Evolutionary conservation across 2,888 invertebrate species (phyloP).

Genomic region (Mythimna albipuncta): DNA sequence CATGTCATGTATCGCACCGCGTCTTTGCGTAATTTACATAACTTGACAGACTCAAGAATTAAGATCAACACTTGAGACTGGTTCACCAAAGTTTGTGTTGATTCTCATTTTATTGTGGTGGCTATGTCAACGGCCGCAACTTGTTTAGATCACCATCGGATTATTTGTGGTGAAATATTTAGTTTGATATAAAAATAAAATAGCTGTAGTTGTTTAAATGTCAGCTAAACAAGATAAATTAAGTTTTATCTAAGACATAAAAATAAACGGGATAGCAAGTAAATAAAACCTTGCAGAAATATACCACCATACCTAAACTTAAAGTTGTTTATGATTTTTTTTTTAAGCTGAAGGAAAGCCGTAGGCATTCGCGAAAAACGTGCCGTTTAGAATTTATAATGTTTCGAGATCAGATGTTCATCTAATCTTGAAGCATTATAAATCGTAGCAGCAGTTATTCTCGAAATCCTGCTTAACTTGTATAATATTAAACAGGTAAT

Average conservation of each 20-base stretch:
- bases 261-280: not conserved
- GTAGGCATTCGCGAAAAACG: not conserved
- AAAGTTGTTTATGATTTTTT: no score
- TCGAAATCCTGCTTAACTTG: constrained; percentile 51
- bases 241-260: not conserved
- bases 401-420: not conserved
- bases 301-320: not conserved
- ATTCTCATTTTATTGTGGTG: constrained; percentile 70
- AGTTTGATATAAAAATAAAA: constrained; percentile 14
- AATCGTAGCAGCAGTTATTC: constrained; percentile 34
- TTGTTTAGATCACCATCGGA: constrained; percentile 34
- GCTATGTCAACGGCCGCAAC: constrained; percentile 74
- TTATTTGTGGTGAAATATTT: constrained; percentile 34
- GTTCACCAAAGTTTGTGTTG: constrained; percentile 81
- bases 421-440: no score
- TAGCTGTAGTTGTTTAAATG: constrained; percentile 14
- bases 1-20: constrained; percentile 83
- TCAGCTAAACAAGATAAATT: not conserved
- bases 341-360: constrained; percentile 3
- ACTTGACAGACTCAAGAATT: constrained; percentile 85
- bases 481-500: constrained; percentile 52
- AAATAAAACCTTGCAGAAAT: not conserved
- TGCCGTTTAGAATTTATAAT: constrained; percentile 1
- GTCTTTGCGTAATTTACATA: constrained; percentile 88
- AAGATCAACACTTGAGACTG: constrained; percentile 84